Evolutionary conservation across 2,113 vertebrate species (phyloP).

Genomic region (Oncorhynchus clarkii): DNA sequence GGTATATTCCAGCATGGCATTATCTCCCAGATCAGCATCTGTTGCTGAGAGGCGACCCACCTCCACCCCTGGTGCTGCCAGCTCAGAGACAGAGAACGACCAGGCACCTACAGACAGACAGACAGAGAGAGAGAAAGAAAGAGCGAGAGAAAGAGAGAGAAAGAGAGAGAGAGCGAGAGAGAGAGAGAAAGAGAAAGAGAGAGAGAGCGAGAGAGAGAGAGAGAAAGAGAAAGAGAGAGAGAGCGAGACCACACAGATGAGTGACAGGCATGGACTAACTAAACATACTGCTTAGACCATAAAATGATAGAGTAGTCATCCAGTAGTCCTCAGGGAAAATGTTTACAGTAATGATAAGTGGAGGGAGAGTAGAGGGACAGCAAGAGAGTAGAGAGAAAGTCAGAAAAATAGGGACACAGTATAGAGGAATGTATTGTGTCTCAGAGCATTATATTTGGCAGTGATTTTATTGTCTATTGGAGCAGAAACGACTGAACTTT

Average conservation of each 20-base stretch:
- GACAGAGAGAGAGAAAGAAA: background rate
- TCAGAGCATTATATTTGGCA: slow-evolving; percentile 62
- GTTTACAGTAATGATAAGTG: background rate
- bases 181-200: background rate
- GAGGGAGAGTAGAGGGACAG: background rate
- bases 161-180: too few species aligned
- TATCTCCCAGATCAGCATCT: slow-evolving; percentile 83
- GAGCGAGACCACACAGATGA: background rate
- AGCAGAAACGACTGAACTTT: slow-evolving; percentile 72
- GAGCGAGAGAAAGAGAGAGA: too few species aligned
- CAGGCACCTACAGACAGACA: slow-evolving; percentile 39
- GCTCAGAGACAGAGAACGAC: slow-evolving; percentile 85
- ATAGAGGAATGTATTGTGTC: slow-evolving; percentile 52
- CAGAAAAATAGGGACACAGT: slow-evolving; percentile 9
- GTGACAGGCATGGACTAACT: background rate
- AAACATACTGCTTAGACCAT: background rate
- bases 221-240: background rate
- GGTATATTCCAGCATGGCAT: slow-evolving; percentile 81
- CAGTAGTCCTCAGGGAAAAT: background rate
- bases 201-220: background rate
- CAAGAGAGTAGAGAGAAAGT: background rate
- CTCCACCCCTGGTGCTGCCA: slow-evolving; percentile 79
- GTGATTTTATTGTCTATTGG: slow-evolving; percentile 72
- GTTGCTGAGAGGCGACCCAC: slow-evolving; percentile 83
- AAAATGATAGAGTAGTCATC: background rate